Evolutionary conservation across 2,888 invertebrate genomes (phyloP).

Genomic region (Daptonema setosum): DNA sequence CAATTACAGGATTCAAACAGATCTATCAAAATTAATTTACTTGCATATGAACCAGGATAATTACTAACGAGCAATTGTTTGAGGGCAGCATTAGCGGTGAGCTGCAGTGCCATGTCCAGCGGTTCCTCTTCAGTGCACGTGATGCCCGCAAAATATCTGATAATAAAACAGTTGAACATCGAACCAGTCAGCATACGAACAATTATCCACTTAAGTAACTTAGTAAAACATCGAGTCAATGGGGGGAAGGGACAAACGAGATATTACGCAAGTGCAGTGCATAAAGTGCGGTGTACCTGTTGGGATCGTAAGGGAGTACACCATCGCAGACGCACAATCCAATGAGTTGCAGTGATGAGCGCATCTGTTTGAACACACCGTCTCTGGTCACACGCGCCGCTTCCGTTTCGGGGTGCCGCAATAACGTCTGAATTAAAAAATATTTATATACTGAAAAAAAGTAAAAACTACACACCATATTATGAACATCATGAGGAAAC

Average conservation of each 20-base stretch:
- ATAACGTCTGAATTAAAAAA: slow-evolving; percentile 49
- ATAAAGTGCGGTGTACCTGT: slow-evolving; percentile 14
- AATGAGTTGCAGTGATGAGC: slow-evolving; percentile 83
- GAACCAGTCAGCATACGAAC: no score
- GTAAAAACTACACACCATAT: background rate
- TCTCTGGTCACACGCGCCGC: slow-evolving; percentile 82
- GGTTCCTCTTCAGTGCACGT: slow-evolving; percentile 18
- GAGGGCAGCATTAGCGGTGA: slow-evolving; percentile 51
- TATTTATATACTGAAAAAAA: no score
- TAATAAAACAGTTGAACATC: background rate
- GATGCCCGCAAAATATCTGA: slow-evolving; percentile 7
- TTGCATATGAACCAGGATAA: no score
- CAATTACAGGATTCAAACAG: no score
- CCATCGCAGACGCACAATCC: slow-evolving; percentile 92
- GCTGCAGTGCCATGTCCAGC: slow-evolving; percentile 30
- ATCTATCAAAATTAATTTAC: no score
- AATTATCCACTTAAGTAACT: no score
- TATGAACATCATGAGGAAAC: background rate
- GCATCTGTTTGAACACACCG: slow-evolving; percentile 79
- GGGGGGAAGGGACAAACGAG: no score
- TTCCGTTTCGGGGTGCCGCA: slow-evolving; percentile 77
- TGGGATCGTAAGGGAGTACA: slow-evolving; percentile 37
- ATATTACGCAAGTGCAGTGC: no score
- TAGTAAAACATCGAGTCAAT: no score
- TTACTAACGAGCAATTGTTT: slow-evolving; percentile 48